Base-by-base conservation (phyloP, 2,113 vertebrate species). In the Nycticryphes semicollaris region DNA sequence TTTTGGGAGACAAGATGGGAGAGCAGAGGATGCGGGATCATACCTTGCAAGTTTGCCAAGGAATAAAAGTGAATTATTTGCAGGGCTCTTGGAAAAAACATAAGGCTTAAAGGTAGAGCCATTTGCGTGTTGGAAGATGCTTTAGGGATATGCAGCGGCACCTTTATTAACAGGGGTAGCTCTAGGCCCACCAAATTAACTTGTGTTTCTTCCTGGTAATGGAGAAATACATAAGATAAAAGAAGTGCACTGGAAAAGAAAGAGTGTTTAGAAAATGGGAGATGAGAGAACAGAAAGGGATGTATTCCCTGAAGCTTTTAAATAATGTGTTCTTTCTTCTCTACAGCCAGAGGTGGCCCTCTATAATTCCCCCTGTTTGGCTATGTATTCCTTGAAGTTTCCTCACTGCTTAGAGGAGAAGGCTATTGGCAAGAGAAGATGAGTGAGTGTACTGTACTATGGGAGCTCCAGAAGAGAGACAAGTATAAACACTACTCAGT, bases 201-300 rank as follows among this genome's bases (percentile, higher is more conserved):
- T 31, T 20, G 1, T 43, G 5, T 64, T 84, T 84, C 22, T 60
- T 48, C 12, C 8, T 9, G 30, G 23, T 8, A 69, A 87, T 27
- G 16, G 18, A 37, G 56, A 85, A 67, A 1, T 28, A 3, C 0
- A 0, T 23, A 15, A 56, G 21, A 21, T 14, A 25, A 62, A 48
- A 68, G 60, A 84, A 89, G 37, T 3, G 8, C 1, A 8, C 28
- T 33, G n/a, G 66, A 60, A 91, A 84, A 64, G 24, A 56, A 2
- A 1, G 1, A n/a, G 17, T n/a, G 11, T 14, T 82, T 51, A 79
- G 48, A 84, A 85, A 94, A 66, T 5, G 3, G 13, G n/a, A 90
- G 37, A 39, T 84, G 24, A 51, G 27, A 51, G 18, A 87, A 64
- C 3, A 33, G 51, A 30, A 85, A 51, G 27, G 12, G 10, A 19